Evolutionary conservation across 2,888 invertebrate genomes (phyloP), one percentile per base, ranked within the genome.

Genomic region (Eupithecia centaureata): DNA sequence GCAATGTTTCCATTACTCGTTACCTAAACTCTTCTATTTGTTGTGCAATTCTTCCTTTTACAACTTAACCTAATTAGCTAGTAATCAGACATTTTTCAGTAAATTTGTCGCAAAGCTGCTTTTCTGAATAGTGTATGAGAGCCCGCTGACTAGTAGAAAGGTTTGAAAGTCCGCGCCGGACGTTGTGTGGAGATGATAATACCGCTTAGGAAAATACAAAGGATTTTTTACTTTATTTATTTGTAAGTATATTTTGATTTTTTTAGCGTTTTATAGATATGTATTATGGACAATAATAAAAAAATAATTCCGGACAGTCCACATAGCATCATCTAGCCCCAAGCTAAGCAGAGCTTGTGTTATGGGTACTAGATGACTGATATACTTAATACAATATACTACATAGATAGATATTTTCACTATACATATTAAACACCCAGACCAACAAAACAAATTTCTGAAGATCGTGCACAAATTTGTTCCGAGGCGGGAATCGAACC

Each of bases 61-160:
- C 15, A 35, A 65, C 15, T 33, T 42, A 42, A n/a, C 56, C 47
- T 65, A 65, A 69, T 65, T 63, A 65, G n/a, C 4, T 52, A 32
- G 5, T 65, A 68, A 72, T 67, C 69, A 68, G 71, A 25, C 38
- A 60, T 69, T 71, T 76, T 68, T 74, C 70, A 72, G 70, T 62
- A 63, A 75, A 72, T 75, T 72, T 73, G 76, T 71, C 72, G 65
- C 64, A 60, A 69, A 68, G 64, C 64, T 42, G 59, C 61, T 27
- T 54, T 57, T 68, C 64, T 78, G 77, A 76, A 78, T 79, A 75
- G 76, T 77, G 75, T 70, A 79, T 77, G 79, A 79, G 76, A 56
- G 76, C 63, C 74, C 74, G 70, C 68, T 69, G 73, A 68, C 71
- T 67, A 67, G 58, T 54, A 69, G 67, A 72, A 73, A 72, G 65